Evolutionary conservation across 2,797 vertebrate genomes (phyloP).

Genomic region (Enteromius fasciolatus): DNA sequence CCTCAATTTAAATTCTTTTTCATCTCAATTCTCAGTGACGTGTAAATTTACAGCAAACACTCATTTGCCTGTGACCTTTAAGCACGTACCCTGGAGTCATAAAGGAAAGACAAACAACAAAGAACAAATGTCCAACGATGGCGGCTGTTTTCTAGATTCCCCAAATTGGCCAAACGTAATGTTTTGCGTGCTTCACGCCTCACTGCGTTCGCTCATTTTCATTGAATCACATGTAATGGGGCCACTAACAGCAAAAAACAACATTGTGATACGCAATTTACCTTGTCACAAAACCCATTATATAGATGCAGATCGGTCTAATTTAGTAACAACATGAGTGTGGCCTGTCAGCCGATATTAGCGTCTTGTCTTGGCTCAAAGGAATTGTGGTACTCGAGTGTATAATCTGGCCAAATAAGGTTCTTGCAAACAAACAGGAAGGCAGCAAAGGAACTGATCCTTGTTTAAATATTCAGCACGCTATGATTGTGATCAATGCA

Average conservation of each 20-base stretch:
- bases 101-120: conserved; percentile 27
- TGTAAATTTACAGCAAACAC: conserved; percentile 9
- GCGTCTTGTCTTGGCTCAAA: conserved; percentile 30
- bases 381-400: conserved; percentile 14
- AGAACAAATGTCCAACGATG: background rate
- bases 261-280: background rate
- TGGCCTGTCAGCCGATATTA: conserved; percentile 48
- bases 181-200: background rate
- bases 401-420: conserved; percentile 32
- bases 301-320: conserved; percentile 26
- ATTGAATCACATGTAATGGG: conserved; percentile 27
- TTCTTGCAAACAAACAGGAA: conserved; percentile 9
- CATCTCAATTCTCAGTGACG: background rate
- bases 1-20: background rate
- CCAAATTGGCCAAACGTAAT: conserved; percentile 17
- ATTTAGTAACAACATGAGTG: conserved; percentile 34
- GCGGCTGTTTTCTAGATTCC: background rate
- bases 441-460: conserved; percentile 16
- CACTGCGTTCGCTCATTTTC: conserved; percentile 10
- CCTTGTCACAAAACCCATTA: conserved; percentile 20
- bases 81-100: conserved; percentile 9
- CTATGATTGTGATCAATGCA: conserved; percentile 30
- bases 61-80: conserved; percentile 23
- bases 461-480: conserved; percentile 1
- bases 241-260: conserved; percentile 3